These are phyloP conservation scores for Globodera rostochiensis DNA, from an alignment of 1,140 invertebrate species.

Conservation along the genomic window DNA sequence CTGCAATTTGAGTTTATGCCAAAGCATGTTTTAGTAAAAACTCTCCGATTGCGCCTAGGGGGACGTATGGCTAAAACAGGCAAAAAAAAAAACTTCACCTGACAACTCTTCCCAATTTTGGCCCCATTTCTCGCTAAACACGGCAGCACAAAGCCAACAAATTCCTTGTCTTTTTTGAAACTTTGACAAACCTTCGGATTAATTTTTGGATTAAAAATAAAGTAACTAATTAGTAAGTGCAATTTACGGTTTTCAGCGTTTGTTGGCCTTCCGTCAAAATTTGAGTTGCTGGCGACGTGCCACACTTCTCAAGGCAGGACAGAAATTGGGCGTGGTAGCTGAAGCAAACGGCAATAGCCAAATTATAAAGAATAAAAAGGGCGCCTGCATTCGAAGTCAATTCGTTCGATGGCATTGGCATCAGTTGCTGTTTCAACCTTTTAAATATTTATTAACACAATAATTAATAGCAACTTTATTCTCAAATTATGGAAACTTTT, in stretches of 20 bases:
- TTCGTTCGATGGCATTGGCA: conserved; percentile 1
- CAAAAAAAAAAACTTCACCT: not conserved
- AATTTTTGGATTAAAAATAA: not conserved
- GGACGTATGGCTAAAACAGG: too few relatives aligned
- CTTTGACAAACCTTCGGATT: conserved; percentile 17
- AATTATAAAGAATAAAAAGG: not conserved
- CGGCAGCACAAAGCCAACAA: conserved; percentile 12
- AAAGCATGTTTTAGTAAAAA: not conserved
- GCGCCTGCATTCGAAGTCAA: conserved; percentile 15
- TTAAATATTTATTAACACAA: not conserved
- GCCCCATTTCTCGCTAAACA: conserved; percentile 14
- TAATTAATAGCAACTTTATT: too few relatives aligned
- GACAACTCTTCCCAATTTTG: conserved; percentile 21
- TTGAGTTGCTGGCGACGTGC: not conserved
- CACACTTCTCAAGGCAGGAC: not conserved
- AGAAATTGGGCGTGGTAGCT: conserved; percentile 11
- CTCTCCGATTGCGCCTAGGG: too few relatives aligned
- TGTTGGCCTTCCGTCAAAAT: conserved; percentile 24
- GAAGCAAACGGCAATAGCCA: not conserved
- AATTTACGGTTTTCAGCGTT: conserved; percentile 15
- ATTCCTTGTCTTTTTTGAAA: conserved; percentile 14
- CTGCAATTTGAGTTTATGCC: conserved; percentile 7
- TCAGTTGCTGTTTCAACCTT: not conserved
- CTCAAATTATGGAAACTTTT: too few relatives aligned
- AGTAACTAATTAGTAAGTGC: not conserved